These are phyloP conservation scores for Pachymerium ferrugineum DNA, from an alignment of 2,888 invertebrate genomes.

Conservation along the genomic window DNA sequence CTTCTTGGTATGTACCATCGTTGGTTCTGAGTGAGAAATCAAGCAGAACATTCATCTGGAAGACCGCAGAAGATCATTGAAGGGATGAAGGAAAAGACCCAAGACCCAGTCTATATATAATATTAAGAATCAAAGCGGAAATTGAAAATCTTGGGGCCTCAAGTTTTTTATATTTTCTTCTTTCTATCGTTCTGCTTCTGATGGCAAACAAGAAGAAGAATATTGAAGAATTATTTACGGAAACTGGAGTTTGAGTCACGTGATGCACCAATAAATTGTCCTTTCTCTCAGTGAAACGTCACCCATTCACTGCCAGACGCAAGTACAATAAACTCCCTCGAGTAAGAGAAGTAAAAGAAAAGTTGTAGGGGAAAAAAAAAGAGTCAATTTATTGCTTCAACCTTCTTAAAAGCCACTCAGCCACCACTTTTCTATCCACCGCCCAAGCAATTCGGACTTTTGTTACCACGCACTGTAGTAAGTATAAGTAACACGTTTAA, in stretches of 20 bases:
- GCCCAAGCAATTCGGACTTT: neutral
- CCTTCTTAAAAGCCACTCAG: conserved; percentile 4
- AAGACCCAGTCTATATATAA: conserved; percentile 13
- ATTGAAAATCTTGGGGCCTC: neutral
- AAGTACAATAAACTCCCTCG: neutral
- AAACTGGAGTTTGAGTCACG: too few species aligned
- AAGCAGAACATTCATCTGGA: conserved; percentile 13
- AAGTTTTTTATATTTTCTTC: neutral
- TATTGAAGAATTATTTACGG: neutral
- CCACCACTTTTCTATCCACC: neutral
- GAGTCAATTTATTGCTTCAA: neutral
- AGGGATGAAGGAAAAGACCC: neutral
- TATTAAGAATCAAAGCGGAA: conserved; percentile 13
- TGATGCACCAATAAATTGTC: neutral
- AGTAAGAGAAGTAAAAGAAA: neutral
- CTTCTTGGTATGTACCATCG: conserved; percentile 3
- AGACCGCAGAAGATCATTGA: conserved; percentile 4
- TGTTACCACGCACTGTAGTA: neutral
- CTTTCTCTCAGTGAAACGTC: neutral
- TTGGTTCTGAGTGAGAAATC: conserved; percentile 13
- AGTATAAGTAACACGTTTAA: neutral
- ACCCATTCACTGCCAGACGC: neutral
- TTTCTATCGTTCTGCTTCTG: neutral
- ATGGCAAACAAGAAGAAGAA: neutral
- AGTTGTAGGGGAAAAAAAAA: neutral